A percentile compares a stretch with the other conserved stretches of the same genome.
phyloP scores from a whole-genome alignment of 2,888 invertebrate genomes.

The Tanytarsus gracilentus region DNA sequence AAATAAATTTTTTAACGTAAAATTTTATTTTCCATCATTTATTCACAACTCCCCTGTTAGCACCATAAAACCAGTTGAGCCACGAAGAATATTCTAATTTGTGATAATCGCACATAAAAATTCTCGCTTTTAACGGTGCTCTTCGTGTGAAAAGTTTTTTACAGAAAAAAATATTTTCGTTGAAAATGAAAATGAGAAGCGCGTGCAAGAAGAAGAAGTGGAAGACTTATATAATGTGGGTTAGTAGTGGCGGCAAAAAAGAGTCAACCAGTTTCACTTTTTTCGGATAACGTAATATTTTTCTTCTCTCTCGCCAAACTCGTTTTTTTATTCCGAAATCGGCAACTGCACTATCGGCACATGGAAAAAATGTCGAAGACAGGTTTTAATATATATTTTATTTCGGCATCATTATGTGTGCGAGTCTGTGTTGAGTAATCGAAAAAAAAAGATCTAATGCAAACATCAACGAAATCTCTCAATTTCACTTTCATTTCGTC shows the following conservation, averaged over 20 bases:
- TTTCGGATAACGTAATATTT: conserved; percentile 19
- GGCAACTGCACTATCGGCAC: not conserved
- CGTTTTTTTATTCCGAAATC: conserved; percentile 4
- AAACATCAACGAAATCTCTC: not conserved
- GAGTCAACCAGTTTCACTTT: conserved; percentile 21
- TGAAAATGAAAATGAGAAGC: too few relatives aligned
- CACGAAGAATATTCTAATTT: too few relatives aligned
- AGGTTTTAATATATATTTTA: too few relatives aligned
- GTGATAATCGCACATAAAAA: too few relatives aligned
- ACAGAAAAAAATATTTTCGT: too few relatives aligned
- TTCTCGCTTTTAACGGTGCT: not conserved
- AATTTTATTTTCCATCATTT: too few relatives aligned
- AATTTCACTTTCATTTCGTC: conserved; percentile 26
- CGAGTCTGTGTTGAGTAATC: conserved; percentile 16
- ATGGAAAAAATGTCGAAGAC: conserved; percentile 17
- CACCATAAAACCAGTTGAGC: too few relatives aligned
- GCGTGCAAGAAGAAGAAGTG: not conserved
- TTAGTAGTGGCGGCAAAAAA: conserved; percentile 14
- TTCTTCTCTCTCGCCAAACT: not conserved
- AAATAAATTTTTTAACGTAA: too few relatives aligned
- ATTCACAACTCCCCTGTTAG: too few relatives aligned
- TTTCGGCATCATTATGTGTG: not conserved
- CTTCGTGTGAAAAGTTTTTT: not conserved
- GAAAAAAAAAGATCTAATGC: not conserved
- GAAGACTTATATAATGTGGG: conserved; percentile 16